Percentiles rank a stretch among this genome's conserved stretches.
phyloP scores from a whole-genome alignment of 2,113 vertebrate species.

The Danio rerio region GRCz12tu NC_133180.1:22559501-22560000 shows the following conservation, averaged over 20 bases:
- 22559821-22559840: background rate
- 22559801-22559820: background rate
- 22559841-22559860: background rate
- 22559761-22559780: background rate
- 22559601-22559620: constrained; percentile 32
- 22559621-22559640: constrained; percentile 25
- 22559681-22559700: background rate
- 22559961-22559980: too few species aligned
- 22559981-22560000: too few species aligned
- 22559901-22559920: too few species aligned
- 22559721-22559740: background rate
- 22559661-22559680: constrained; percentile 5
- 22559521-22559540: background rate
- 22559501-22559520: background rate
- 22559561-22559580: constrained; percentile 15
- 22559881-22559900: too few species aligned
- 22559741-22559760: background rate
- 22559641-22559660: background rate
- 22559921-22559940: too few species aligned
- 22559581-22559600: background rate
- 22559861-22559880: background rate
- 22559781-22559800: background rate
- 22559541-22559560: background rate
- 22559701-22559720: background rate
- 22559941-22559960: too few species aligned